Percentiles rank a stretch among this genome's conserved stretches.
phyloP scores from a whole-genome alignment of 2,888 invertebrate genomes.

The Cerastis leucographa region DNA sequence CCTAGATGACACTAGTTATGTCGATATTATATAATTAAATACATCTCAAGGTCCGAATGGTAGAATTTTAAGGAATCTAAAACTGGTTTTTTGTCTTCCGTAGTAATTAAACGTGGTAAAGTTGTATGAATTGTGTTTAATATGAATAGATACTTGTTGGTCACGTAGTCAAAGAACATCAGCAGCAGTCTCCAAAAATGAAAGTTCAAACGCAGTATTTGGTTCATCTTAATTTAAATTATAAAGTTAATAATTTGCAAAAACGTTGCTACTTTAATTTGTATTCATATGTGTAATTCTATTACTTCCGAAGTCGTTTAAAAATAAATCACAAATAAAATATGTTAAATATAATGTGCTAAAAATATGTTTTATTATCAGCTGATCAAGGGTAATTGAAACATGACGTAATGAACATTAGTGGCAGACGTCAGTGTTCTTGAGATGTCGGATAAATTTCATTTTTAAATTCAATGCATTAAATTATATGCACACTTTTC shows the following conservation, averaged over 20 bases:
- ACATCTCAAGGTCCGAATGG: slow-evolving; percentile 57
- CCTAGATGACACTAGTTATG: slow-evolving; percentile 47
- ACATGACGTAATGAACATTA: slow-evolving; percentile 30
- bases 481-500: not conserved
- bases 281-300: not conserved
- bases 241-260: not conserved
- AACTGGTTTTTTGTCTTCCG: slow-evolving; percentile 66
- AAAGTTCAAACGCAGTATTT: slow-evolving; percentile 28
- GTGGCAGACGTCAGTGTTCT: slow-evolving; percentile 24
- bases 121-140: slow-evolving; percentile 7
- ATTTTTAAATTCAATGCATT: slow-evolving; percentile 8
- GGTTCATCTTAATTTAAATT: not conserved
- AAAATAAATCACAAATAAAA: slow-evolving; percentile 6
- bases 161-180: not conserved
- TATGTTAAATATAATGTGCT: not conserved
- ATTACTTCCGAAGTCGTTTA: not conserved
- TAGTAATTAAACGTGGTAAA: slow-evolving; percentile 32
- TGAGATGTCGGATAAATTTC: slow-evolving; percentile 14
- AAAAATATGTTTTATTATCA: slow-evolving; percentile 10
- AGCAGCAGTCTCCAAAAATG: not conserved
- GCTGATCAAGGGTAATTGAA: slow-evolving; percentile 42
- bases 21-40: slow-evolving; percentile 61
- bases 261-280: not conserved
- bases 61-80: slow-evolving; percentile 62
- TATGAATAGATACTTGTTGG: slow-evolving; percentile 42